Base-by-base conservation (phyloP, 2,797 vertebrate genomes). In the Allochrocebus solatus region DNA sequence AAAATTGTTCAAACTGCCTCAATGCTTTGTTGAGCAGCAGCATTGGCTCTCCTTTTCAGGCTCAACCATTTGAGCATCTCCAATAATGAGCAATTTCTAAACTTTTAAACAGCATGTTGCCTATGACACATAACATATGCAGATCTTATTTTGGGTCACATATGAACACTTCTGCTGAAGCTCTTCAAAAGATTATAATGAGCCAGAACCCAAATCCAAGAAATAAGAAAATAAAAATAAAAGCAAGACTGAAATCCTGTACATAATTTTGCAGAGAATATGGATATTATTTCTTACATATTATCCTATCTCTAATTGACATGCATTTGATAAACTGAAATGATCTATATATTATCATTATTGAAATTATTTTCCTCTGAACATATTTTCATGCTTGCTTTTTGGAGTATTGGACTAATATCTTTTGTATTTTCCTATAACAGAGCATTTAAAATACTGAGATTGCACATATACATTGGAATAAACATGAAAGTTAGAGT, bases 1-100 rank as follows among this genome's bases (percentile, higher is more conserved):
- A 98, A 82, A 98, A 97, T 82, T 74, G 94, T 98, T 98, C 17
- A 97, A 87, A 98, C 91, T 92, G 84, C 94, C 85, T 95, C 85
- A 86, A 0, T 94, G 98, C 96, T 97, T 95, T 97, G 92, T 96
- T 92, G 96, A 97, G 75, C 67, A 57, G 48, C n/a, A 93, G 76
- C 79, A 48, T 16, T 72, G 30, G 91, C 72, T 93, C 55, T 98
- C 50, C 74, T 59, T 81, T 76, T 64, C 74, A 86, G n/a, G 82
- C 84, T 93, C 89, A 92, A 6, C 22, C 75, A 93, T 36, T 4
- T 33, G 50, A 98, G 36, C n/a, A 12, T 57, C 36, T 30, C 74
- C 86, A 97, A 82, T 53, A 96, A 97, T 98, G 97, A 98, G 95
- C 92, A 98, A 59, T 50, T 67, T 14, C 70, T 95, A 82, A 91